These are phyloP conservation scores for Cairina moschata DNA, from an alignment of 2,113 vertebrate species.

Conservation along the genomic window DNA sequence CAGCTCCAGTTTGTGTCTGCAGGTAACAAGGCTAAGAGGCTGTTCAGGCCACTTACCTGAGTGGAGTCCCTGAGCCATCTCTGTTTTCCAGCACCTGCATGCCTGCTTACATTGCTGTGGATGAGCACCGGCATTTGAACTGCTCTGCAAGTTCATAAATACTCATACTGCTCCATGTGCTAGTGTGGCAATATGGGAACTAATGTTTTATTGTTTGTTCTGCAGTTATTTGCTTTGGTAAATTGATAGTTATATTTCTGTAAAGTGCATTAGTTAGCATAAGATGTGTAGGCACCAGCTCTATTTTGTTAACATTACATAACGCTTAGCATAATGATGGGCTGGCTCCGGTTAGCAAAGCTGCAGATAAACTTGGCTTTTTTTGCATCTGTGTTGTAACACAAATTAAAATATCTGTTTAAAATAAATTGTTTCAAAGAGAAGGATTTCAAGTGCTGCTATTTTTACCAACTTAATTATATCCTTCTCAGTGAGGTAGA, in stretches of 20 bases:
- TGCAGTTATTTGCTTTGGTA: not conserved
- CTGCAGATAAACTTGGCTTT: not conserved
- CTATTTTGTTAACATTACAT: not conserved
- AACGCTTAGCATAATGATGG: not conserved
- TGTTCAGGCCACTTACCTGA: too few species aligned
- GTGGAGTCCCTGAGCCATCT: not conserved
- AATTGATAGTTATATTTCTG: not conserved
- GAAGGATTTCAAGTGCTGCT: not conserved
- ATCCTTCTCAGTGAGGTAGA: not conserved
- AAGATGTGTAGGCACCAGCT: slow-evolving; percentile 13
- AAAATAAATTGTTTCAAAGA: not conserved
- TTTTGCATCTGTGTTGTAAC: not conserved
- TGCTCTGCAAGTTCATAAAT: not conserved
- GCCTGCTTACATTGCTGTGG: accelerated
- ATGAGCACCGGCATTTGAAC: not conserved
- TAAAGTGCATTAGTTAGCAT: not conserved
- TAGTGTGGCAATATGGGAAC: not conserved
- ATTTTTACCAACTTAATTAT: slow-evolving; percentile 29
- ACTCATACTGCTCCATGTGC: not conserved
- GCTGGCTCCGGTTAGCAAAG: not conserved
- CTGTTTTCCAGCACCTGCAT: not conserved
- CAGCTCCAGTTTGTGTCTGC: not conserved
- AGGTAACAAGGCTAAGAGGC: not conserved
- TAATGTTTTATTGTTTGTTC: not conserved
- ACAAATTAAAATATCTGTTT: not conserved